phyloP scores from a whole-genome alignment of 2,113 vertebrate species.

The Phylloscopus whistleri region DNA sequence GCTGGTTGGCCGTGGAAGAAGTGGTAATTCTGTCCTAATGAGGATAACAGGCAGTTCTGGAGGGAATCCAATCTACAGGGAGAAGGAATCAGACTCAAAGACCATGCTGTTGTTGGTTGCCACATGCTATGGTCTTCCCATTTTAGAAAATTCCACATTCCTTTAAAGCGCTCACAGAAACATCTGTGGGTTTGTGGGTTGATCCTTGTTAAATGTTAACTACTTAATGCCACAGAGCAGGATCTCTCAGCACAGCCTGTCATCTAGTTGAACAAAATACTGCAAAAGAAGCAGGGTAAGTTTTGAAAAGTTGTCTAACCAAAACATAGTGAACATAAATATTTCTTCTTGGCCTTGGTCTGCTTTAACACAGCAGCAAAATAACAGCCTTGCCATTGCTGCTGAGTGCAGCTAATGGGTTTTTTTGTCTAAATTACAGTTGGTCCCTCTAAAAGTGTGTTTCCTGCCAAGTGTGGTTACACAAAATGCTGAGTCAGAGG shows the following conservation, averaged over 20 bases:
- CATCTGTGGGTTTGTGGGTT: neutral
- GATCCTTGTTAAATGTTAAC: neutral
- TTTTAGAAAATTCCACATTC: conserved; percentile 19
- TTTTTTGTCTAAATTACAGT: conserved; percentile 50
- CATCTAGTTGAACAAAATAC: neutral
- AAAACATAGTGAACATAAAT: conserved; percentile 3
- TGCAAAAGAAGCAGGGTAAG: neutral
- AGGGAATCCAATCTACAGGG: neutral
- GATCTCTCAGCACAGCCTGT: neutral
- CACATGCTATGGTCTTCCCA: neutral
- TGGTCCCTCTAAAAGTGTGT: conserved; percentile 31
- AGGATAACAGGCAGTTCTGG: neutral
- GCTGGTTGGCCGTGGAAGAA: neutral
- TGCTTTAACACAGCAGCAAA: neutral
- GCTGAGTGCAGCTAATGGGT: conserved; percentile 43
- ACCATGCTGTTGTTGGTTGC: neutral
- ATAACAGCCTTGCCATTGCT: conserved; percentile 5
- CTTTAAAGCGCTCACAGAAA: neutral
- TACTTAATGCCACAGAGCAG: neutral
- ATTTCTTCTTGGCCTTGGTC: neutral
- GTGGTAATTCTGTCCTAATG: neutral
- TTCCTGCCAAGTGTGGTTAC: conserved; percentile 54
- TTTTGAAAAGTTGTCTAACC: neutral
- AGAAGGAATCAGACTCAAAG: neutral
- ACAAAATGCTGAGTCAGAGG: conserved; percentile 46